Conservation (phyloP, 2,113 vertebrate genomes). For the Chrysemys picta region DNA sequence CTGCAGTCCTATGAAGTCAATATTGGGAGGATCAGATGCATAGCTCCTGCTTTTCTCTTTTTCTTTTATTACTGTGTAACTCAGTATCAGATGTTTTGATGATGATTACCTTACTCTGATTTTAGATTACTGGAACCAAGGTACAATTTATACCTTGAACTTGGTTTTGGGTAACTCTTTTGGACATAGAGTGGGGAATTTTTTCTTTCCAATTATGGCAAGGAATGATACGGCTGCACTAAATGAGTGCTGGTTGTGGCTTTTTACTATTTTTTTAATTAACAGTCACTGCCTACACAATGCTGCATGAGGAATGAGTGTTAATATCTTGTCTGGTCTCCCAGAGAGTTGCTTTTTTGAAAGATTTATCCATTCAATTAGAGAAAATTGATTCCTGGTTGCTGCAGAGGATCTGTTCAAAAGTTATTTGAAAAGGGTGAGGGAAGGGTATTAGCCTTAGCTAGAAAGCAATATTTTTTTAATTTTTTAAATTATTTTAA, state of each 20-base stretch:
- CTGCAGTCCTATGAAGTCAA: not conserved
- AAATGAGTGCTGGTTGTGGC: conserved; percentile 5
- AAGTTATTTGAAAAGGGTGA: conserved; percentile 55
- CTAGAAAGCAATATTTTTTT: conserved; percentile 16
- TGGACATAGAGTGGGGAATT: conserved; percentile 2
- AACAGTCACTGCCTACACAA: not conserved
- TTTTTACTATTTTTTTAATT: not conserved
- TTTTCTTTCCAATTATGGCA: conserved; percentile 30
- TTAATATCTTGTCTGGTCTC: conserved; percentile 56
- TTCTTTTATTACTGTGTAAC: not conserved
- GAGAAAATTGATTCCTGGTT: conserved; percentile 71
- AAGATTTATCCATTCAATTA: conserved; percentile 76
- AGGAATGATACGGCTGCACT: not conserved
- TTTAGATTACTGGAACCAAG: not conserved
- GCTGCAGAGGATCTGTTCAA: conserved; percentile 65
- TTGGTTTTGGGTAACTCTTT: not conserved
- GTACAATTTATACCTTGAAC: not conserved
- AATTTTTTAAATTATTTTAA: not conserved
- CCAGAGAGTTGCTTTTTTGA: conserved; percentile 60
- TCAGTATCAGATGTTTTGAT: not conserved
- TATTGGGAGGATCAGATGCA: not conserved
- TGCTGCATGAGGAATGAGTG: conserved; percentile 20
- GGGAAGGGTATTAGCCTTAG: conserved; percentile 25
- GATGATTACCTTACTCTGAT: not conserved
- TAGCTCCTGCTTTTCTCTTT: not conserved